A percentile compares a stretch with the other conserved stretches of the same genome.
phyloP scores from a whole-genome alignment of 2,888 invertebrate genomes.

The Hyles lineata region DNA sequence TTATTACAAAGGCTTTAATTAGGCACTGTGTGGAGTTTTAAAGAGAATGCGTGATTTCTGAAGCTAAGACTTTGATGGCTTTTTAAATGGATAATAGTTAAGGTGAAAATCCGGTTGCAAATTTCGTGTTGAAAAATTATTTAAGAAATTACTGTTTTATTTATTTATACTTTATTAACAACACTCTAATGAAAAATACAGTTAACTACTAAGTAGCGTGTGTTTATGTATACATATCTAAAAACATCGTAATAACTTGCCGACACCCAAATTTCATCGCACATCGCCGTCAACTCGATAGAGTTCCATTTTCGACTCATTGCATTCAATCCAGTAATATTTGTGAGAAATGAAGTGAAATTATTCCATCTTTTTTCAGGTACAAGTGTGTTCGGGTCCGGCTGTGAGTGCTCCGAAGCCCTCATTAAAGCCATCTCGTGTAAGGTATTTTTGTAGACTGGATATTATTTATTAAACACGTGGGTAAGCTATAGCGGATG shows the following conservation, averaged over 20 bases:
- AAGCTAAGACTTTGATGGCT: not conserved
- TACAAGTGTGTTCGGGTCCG: not conserved
- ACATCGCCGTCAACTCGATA: not conserved
- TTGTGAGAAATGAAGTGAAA: conserved; percentile 10
- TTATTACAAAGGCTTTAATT: not conserved
- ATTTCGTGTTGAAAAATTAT: not conserved
- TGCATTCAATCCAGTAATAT: conserved; percentile 20
- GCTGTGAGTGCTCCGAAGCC: not conserved
- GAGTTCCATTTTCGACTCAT: conserved; percentile 17
- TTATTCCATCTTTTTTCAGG: conserved; percentile 12
- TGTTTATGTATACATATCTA: not conserved
- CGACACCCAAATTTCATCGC: not conserved
- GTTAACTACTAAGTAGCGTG: no score
- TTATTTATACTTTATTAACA: not conserved
- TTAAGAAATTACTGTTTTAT: no score
- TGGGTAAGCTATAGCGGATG: no score
- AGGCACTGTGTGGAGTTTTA: not conserved
- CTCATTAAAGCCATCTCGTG: not conserved
- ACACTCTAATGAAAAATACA: no score
- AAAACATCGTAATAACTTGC: conserved; percentile 4
- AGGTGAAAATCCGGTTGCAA: not conserved
- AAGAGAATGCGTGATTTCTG: not conserved
- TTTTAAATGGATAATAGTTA: not conserved
- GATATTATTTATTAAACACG: no score
- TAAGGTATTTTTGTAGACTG: not conserved